Percentiles rank a stretch among this genome's conserved stretches.
Evolutionary conservation across 2,888 invertebrate species (phyloP).

Genomic region (Pseudococcus viburni): DNA sequence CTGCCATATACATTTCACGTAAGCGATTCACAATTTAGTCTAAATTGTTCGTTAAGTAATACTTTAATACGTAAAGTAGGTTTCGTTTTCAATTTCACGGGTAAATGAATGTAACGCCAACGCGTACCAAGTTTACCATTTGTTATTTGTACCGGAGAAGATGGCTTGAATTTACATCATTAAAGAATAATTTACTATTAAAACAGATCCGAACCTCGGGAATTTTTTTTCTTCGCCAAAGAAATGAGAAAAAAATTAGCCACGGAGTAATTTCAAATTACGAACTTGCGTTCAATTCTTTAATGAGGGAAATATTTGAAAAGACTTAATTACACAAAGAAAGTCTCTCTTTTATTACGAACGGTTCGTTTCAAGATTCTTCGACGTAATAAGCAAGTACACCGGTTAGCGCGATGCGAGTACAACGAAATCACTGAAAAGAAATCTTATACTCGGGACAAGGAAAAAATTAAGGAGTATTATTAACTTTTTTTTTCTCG

Average conservation of each 20-base stretch:
- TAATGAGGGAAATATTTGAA: slow-evolving; percentile 3
- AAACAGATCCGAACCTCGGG: neutral
- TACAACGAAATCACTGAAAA: neutral
- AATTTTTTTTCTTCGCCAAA: neutral
- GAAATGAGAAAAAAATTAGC: slow-evolving; percentile 3
- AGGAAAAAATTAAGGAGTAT: neutral
- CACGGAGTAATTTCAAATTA: neutral
- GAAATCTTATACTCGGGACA: neutral
- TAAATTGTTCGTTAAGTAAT: slow-evolving; percentile 20
- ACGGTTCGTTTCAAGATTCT: neutral
- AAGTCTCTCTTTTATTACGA: neutral
- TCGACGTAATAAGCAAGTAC: neutral
- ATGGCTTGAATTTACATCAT: slow-evolving; percentile 6
- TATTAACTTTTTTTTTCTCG: neutral
- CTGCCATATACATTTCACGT: neutral
- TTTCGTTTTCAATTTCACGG: slow-evolving; percentile 35
- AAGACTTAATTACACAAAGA: slow-evolving; percentile 27
- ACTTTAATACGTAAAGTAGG: slow-evolving; percentile 22
- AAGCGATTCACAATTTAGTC: neutral
- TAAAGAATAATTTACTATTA: slow-evolving; percentile 3
- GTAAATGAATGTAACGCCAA: slow-evolving; percentile 5
- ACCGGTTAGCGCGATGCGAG: neutral
- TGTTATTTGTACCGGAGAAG: neutral
- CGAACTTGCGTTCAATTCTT: slow-evolving; percentile 6
- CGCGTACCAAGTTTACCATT: slow-evolving; percentile 6